Evolutionary conservation across 2,113 vertebrate genomes (phyloP), one percentile per base, ranked within the genome.

Genomic region (Crotalus horridus): DNA sequence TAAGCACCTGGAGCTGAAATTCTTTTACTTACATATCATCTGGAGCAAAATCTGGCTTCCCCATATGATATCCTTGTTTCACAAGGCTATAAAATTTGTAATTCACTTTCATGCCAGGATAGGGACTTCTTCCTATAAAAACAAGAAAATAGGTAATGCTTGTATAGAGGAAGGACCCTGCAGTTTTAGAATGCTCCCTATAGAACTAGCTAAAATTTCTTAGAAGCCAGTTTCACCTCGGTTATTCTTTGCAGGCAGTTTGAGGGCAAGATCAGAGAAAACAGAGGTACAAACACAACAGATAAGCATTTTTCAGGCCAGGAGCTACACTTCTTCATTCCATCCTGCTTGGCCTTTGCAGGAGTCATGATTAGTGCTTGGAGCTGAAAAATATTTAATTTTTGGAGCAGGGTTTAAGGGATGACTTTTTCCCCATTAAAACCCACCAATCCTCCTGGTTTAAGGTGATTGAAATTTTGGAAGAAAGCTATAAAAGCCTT

Each of bases 31-130:
- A 93, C 92, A 86, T 90, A 9, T 90, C 56, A 29, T 64, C 81
- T 23, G 98, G 98, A 48, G 99, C 98, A 3, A 98, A 99, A 74
- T 98, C 98, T 0, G 99, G 99, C 93, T 98, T 98, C 92, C 97
- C 98, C 99, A 99, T 99, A 96, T 99, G 98, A 96, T 99, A 99
- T 2, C 99, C 99, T 21, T 97, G 97, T 94, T 99, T 99, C 95
- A 99, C 98, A 99, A 99, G 98, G 94, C 98, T 99, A 93, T 99
- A 99, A 97, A 99, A 99, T 94, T 98, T 98, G 93, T 98, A 98
- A 96, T 99, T 99, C 95, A 99, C 99, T 90, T 98, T 96, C 96
- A 99, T 98, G 91, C 98, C 98, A 0, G 99, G 99, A 93, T 99
- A 99, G 0, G 99, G 99, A 91, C 99, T 99, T 96, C 98, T 98